Evolutionary conservation across 2,797 vertebrate species (phyloP), one percentile per base, ranked within the genome.

Genomic region (Momotus momota): DNA sequence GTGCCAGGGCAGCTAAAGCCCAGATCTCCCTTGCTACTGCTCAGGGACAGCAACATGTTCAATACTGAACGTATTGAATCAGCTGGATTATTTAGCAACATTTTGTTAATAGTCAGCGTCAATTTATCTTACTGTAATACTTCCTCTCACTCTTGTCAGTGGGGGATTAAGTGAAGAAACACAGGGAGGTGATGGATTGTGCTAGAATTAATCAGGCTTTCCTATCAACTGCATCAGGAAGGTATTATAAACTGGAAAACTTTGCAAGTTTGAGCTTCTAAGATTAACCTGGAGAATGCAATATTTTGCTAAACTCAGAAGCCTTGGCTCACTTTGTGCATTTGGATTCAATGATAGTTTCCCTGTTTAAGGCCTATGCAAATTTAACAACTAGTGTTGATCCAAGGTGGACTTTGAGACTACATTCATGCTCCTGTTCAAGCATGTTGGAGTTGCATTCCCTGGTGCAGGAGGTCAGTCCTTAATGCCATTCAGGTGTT

Each of bases 1-100:
- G 31, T 77, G 71, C 82, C 51, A 80, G 85, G 88, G 60, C 92
- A 90, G 75, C 43, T 81, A 64, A 55, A 93, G 65, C 77, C 62
- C 70, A 75, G 73, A 84, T 45, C 49, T 79, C 54, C 70, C 73
- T 88, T 1, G 0, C 48, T 88, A 82, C 48, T 81, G 73, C 66
- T 58, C 41, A 23, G 38, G 81, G 73, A 26, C 86, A 90, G 77
- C 86, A 84, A 75, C 69, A 54, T 86, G 81, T 80, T 91, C 61
- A 49, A 17, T 43, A 6, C 35, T 3, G 41, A 91, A 66, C 52
- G 66, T 58, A 82, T 21, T 65, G 58, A 79, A 66, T 48, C 14
- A 16, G 17, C 5, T 71, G 66, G 43, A n/a, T 88, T 70, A 66
- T 86, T 95, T 88, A 29, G 75, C 77, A 96, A 66, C 65, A 20